Evolutionary conservation across 2,888 invertebrate genomes (phyloP).

Genomic region (Phalera bucephala): DNA sequence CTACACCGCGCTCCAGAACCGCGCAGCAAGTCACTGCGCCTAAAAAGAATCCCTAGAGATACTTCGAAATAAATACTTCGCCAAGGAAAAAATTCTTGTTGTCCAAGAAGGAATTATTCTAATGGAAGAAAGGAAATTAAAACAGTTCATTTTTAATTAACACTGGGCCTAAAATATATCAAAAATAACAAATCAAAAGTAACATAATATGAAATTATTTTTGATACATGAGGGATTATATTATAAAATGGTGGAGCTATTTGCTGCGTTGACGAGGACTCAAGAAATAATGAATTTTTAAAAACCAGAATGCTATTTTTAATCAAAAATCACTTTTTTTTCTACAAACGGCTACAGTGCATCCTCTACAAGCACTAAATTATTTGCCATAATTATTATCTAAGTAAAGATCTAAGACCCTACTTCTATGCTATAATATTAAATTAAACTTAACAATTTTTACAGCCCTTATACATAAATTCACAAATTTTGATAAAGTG

Average conservation of each 20-base stretch:
- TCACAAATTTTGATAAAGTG: conserved; percentile 1
- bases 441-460: not conserved
- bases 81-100: not conserved
- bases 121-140: not conserved
- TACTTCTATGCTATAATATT: not conserved
- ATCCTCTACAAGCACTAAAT: not conserved
- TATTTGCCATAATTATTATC: not conserved
- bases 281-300: conserved; percentile 2
- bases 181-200: conserved; percentile 12
- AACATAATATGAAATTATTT: conserved; percentile 36
- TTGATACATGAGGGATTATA: too few species aligned
- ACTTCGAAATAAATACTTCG: conserved; percentile 30
- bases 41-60: conserved; percentile 52
- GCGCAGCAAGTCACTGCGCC: conserved; percentile 69
- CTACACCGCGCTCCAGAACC: conserved; percentile 52
- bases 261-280: conserved; percentile 5
- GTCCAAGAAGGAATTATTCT: not conserved
- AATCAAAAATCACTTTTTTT: not conserved
- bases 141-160: not conserved
- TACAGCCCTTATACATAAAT: not conserved
- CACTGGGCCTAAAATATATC: conserved; percentile 4
- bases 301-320: not conserved
- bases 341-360: not conserved
- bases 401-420: not conserved
- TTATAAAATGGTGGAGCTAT: too few species aligned